phyloP scores from a whole-genome alignment of 2,888 invertebrate species.

The Zaprionus lineosus region DNA sequence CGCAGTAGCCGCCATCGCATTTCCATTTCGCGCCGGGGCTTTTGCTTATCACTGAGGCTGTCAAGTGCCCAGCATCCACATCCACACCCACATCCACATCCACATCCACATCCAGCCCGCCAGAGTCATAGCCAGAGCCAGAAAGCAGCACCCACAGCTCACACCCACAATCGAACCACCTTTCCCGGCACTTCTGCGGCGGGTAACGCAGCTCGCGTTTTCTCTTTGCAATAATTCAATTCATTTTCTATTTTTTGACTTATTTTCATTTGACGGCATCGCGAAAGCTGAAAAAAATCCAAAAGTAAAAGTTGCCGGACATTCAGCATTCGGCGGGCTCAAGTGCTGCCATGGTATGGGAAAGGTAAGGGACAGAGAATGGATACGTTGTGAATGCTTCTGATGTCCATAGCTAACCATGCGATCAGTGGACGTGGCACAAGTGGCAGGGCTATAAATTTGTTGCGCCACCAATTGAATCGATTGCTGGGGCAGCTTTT shows the following conservation, averaged over 20 bases:
- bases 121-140: too few relatives aligned
- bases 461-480: too few relatives aligned
- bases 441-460: slow-evolving; percentile 55
- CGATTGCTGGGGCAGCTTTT: too few relatives aligned
- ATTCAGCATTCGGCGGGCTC: slow-evolving; percentile 49
- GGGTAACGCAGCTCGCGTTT: slow-evolving; percentile 42
- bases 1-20: slow-evolving; percentile 45
- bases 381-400: background rate
- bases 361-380: too few relatives aligned
- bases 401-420: background rate
- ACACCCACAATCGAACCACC: slow-evolving; percentile 1
- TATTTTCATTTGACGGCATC: slow-evolving; percentile 64
- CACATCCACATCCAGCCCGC: too few relatives aligned
- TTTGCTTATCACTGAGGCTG: slow-evolving; percentile 73
- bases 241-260: slow-evolving; percentile 80
- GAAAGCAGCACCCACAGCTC: too few relatives aligned
- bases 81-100: background rate
- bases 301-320: slow-evolving; percentile 58
- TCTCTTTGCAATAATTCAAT: slow-evolving; percentile 80
- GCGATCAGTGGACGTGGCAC: slow-evolving; percentile 7
- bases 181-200: background rate
- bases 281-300: slow-evolving; percentile 41
- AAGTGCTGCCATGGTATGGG: slow-evolving; percentile 29
- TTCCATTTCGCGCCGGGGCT: slow-evolving; percentile 68
- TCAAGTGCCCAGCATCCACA: slow-evolving; percentile 70